Conservation (phyloP, 2,113 vertebrate genomes). For the Cyanistes caeruleus region DNA sequence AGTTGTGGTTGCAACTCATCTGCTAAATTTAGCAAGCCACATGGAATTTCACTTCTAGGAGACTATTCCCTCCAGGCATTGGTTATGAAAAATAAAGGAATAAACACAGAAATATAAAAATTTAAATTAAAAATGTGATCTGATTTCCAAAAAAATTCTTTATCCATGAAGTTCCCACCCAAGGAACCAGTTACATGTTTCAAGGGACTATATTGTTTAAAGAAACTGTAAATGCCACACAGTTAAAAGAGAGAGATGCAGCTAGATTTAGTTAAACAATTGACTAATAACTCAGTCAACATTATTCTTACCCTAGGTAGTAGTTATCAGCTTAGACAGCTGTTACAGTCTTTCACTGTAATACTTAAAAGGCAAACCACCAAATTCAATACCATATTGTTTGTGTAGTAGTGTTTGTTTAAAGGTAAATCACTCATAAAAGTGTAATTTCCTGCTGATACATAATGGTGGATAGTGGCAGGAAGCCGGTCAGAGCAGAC, state of each 20-base stretch:
- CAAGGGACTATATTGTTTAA: conserved; percentile 66
- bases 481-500: conserved; percentile 82
- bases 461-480: conserved; percentile 77
- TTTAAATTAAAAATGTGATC: not conserved
- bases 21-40: not conserved
- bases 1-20: not conserved
- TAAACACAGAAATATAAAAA: not conserved
- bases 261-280: conserved; percentile 69
- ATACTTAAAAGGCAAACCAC: conserved; percentile 80
- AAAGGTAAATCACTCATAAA: conserved; percentile 90
- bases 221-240: conserved; percentile 50
- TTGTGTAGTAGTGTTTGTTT: conserved; percentile 89
- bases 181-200: conserved; percentile 26
- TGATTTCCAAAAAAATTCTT: not conserved
- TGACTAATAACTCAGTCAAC: conserved; percentile 73
- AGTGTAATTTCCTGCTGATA: conserved; percentile 91
- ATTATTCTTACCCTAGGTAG: conserved; percentile 74
- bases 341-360: conserved; percentile 79
- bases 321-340: conserved; percentile 83
- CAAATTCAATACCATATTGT: conserved; percentile 89
- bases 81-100: not conserved
- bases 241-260: conserved; percentile 60
- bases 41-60: not conserved
- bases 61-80: not conserved
- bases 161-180: conserved; percentile 41